A percentile compares a stretch with the other conserved stretches of the same genome.
Evolutionary conservation across 2,797 vertebrate genomes (phyloP).

Genomic region (Danio aesculapii): DNA sequence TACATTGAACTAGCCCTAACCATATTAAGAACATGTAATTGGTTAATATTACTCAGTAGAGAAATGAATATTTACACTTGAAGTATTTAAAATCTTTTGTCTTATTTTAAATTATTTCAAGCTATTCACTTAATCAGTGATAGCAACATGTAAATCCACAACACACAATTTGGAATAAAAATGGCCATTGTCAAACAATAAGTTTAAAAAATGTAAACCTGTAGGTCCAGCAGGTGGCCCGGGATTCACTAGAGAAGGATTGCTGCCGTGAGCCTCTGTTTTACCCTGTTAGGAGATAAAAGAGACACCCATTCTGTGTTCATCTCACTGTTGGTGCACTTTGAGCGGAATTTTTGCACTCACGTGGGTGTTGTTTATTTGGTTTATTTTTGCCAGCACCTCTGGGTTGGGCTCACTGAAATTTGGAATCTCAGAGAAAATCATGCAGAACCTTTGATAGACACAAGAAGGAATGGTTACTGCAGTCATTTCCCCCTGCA

Average conservation of each 20-base stretch:
- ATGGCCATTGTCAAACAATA: too few relatives aligned
- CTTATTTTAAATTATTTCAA: too few relatives aligned
- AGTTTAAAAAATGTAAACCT: constrained; percentile 62
- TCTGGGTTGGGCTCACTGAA: constrained; percentile 87
- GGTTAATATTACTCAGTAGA: too few relatives aligned
- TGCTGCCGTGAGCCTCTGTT: constrained; percentile 79
- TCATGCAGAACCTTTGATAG: constrained; percentile 85
- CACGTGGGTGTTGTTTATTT: constrained; percentile 78
- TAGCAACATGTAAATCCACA: too few relatives aligned
- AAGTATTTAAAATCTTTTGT: too few relatives aligned
- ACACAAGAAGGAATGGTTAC: neutral
- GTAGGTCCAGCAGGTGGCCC: constrained; percentile 75
- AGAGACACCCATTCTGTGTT: neutral
- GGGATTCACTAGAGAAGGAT: constrained; percentile 71
- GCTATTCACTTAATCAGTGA: too few relatives aligned
- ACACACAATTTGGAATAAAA: too few relatives aligned
- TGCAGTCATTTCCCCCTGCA: neutral
- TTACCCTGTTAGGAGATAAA: constrained; percentile 69
- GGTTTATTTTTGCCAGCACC: constrained; percentile 72
- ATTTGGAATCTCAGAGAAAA: constrained; percentile 89
- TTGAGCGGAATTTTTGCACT: constrained; percentile 53
- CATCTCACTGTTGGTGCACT: neutral
- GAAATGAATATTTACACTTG: too few relatives aligned
- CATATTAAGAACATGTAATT: too few relatives aligned
- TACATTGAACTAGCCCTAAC: too few relatives aligned